These are phyloP conservation scores for Porphyrio hochstetteri DNA, from an alignment of 2,113 vertebrate genomes.

Conservation along the genomic window DNA sequence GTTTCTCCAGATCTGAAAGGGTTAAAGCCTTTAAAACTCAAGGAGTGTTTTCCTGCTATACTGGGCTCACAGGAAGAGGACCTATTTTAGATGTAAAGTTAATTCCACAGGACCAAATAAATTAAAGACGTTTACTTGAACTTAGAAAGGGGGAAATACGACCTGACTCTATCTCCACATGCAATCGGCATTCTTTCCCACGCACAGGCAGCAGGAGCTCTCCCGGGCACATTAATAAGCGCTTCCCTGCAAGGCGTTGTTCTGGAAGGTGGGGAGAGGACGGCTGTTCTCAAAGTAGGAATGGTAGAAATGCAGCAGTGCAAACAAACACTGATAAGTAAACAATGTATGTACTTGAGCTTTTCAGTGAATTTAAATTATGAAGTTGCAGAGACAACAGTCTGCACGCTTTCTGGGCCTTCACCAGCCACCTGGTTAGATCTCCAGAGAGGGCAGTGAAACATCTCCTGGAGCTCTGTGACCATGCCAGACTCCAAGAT, in stretches of 20 bases:
- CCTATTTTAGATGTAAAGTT: neutral
- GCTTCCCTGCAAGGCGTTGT: neutral
- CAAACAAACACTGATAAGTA: constrained; percentile 26
- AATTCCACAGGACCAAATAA: constrained; percentile 32
- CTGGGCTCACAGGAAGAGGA: neutral
- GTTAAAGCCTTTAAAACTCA: neutral
- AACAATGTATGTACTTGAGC: neutral
- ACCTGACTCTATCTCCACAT: constrained; percentile 2
- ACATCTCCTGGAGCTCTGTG: neutral
- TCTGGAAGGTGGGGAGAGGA: neutral
- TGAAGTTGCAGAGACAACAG: neutral
- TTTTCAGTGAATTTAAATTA: neutral
- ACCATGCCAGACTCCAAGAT: neutral
- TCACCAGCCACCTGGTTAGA: neutral
- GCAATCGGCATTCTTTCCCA: constrained; percentile 28
- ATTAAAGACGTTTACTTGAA: constrained; percentile 47
- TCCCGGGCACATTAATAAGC: neutral
- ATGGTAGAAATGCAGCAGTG: constrained; percentile 44
- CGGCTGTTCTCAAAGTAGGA: neutral
- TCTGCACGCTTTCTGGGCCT: neutral
- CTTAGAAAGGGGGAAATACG: neutral
- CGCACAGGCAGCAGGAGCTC: constrained; percentile 34
- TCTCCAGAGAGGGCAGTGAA: neutral
- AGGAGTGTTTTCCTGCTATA: neutral
- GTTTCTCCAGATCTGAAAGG: neutral